Percentiles rank a stretch among this genome's conserved stretches.
These are phyloP conservation scores for Cettia cetti DNA, from an alignment of 2,113 vertebrate genomes.

Conservation along the genomic window DNA sequence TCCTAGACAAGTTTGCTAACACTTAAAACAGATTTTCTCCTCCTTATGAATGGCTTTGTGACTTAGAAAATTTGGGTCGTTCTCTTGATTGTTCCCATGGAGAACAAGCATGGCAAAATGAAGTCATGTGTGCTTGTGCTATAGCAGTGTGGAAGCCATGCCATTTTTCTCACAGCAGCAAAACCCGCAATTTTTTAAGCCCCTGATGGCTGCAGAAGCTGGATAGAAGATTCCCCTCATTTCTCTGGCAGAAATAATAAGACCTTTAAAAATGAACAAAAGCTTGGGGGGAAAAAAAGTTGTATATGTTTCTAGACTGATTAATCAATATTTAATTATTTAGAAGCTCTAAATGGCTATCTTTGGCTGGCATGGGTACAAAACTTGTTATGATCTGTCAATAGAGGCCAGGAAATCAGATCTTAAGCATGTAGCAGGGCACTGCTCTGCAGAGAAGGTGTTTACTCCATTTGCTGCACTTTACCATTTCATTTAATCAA, in stretches of 20 bases:
- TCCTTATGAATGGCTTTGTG: not conserved
- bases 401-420: constrained; percentile 64
- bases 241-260: constrained; percentile 45
- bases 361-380: constrained; percentile 39
- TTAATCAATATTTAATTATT: constrained; percentile 79
- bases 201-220: not conserved
- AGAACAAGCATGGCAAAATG: not conserved
- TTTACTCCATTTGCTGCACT: constrained; percentile 37
- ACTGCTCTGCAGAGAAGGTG: constrained; percentile 18
- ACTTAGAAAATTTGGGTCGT: not conserved
- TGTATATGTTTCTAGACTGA: constrained; percentile 42
- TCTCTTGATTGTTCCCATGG: not conserved
- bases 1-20: not conserved
- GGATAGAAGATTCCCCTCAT: not conserved
- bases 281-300: not conserved
- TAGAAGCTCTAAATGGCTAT: constrained; percentile 69
- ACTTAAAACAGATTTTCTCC: not conserved
- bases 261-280: constrained; percentile 48
- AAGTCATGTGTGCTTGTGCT: not conserved
- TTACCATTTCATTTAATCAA: constrained; percentile 69
- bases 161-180: not conserved
- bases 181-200: not conserved
- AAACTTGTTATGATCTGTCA: constrained; percentile 59
- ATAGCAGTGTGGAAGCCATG: not conserved
- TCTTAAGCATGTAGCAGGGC: constrained; percentile 36